A percentile compares a stretch with the other conserved stretches of the same genome.
Evolutionary conservation across 2,113 vertebrate species (phyloP).

Genomic region (Hippopotamus amphibius): DNA sequence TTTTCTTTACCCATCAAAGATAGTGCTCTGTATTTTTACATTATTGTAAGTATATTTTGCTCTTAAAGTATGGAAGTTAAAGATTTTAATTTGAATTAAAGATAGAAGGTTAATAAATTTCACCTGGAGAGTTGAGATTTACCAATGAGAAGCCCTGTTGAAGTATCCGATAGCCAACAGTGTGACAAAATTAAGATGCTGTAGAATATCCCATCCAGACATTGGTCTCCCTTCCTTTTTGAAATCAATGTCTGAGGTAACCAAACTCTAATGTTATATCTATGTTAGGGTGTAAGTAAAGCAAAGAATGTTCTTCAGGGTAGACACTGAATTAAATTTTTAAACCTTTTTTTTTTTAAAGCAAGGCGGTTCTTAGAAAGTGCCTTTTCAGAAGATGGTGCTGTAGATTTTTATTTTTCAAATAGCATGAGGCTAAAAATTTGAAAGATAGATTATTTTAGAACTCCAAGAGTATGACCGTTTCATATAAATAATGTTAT

Average conservation of each 20-base stretch:
- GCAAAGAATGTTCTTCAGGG: constrained; percentile 73
- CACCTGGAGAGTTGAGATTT: background rate
- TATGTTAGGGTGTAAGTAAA: constrained; percentile 77
- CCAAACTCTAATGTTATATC: constrained; percentile 51
- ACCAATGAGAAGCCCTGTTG: background rate
- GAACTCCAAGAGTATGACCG: constrained; percentile 90
- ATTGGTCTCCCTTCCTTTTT: constrained; percentile 39
- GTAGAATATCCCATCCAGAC: background rate
- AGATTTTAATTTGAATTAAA: constrained; percentile 65
- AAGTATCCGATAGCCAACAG: constrained; percentile 6
- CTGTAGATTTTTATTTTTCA: constrained; percentile 92
- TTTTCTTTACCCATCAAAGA: constrained; percentile 59
- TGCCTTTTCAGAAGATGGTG: constrained; percentile 99
- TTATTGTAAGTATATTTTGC: constrained; percentile 56
- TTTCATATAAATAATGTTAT: constrained; percentile 88
- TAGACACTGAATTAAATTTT: constrained; percentile 69
- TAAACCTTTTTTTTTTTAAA: constrained; percentile 82
- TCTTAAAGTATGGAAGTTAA: constrained; percentile 67
- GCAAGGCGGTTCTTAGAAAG: constrained; percentile 94
- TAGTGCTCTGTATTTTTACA: constrained; percentile 65
- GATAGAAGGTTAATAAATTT: constrained; percentile 60
- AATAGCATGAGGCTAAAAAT: constrained; percentile 84
- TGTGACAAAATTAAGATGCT: constrained; percentile 45
- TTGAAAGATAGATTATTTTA: constrained; percentile 82
- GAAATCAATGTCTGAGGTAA: constrained; percentile 62